A percentile compares a stretch with the other conserved stretches of the same genome.
phyloP scores from a whole-genome alignment of 2,797 vertebrate genomes.

The Ctenosaura bakeri region DNA sequence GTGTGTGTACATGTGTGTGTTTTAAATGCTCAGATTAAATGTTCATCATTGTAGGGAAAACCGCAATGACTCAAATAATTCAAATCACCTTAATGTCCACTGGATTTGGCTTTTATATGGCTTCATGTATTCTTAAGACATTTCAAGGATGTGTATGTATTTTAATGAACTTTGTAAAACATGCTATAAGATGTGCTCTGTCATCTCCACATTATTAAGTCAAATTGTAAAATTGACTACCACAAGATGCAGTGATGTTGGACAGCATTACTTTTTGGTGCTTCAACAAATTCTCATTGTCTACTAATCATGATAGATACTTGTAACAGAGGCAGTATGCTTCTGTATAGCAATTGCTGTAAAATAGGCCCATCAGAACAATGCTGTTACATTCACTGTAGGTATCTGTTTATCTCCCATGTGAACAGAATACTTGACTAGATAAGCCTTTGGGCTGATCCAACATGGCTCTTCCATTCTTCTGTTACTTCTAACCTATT shows the following conservation, averaged over 20 bases:
- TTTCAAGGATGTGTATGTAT: background rate
- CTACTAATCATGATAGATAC: background rate
- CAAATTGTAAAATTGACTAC: background rate
- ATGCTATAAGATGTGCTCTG: background rate
- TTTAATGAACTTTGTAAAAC: slow-evolving; percentile 31
- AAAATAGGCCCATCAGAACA: background rate
- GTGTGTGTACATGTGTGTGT: too few species aligned
- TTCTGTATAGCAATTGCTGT: background rate
- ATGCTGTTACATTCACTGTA: background rate
- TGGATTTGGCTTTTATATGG: slow-evolving; percentile 33
- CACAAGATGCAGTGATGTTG: background rate
- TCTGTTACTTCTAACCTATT: background rate
- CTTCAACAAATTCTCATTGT: background rate
- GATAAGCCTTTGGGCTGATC: background rate
- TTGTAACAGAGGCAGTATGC: background rate
- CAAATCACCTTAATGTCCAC: slow-evolving; percentile 64
- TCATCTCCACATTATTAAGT: background rate
- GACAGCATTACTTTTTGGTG: background rate
- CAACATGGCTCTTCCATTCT: slow-evolving; percentile 10
- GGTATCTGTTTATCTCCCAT: too few species aligned
- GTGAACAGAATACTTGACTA: background rate
- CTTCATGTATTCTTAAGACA: slow-evolving; percentile 53
- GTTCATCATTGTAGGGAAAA: background rate
- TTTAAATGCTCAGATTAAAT: background rate
- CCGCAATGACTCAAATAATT: background rate